phyloP scores from a whole-genome alignment of 2,888 invertebrate genomes.

The Belgica antarctica region DNA sequence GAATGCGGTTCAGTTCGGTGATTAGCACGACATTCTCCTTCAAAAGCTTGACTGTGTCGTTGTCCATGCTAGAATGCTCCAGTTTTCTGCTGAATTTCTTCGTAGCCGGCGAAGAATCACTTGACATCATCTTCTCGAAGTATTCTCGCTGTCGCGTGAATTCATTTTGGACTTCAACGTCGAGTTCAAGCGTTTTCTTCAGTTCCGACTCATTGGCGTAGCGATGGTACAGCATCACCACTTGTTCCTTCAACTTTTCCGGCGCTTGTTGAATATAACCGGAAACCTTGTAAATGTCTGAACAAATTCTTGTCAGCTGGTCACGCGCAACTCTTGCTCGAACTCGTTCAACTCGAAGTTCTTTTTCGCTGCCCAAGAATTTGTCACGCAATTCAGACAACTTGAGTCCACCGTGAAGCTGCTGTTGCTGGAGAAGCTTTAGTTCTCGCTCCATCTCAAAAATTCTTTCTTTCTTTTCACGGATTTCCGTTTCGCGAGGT shows the following conservation, averaged over 20 bases:
- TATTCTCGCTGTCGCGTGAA: constrained; percentile 79
- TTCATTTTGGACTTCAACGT: constrained; percentile 71
- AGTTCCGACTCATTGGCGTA: constrained; percentile 71
- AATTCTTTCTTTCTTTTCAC: constrained; percentile 77
- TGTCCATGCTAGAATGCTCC: constrained; percentile 53
- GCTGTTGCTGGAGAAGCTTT: constrained; percentile 73
- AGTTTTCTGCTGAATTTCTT: constrained; percentile 53
- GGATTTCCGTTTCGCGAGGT: constrained; percentile 80
- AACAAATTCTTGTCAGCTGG: constrained; percentile 71
- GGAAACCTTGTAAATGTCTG: constrained; percentile 77
- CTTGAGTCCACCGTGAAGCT: constrained; percentile 66
- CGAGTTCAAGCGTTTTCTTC: constrained; percentile 64
- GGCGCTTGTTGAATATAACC: constrained; percentile 72
- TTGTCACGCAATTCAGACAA: constrained; percentile 76
- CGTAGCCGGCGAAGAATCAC: constrained; percentile 51
- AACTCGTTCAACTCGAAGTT: constrained; percentile 65
- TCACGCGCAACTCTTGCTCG: constrained; percentile 63
- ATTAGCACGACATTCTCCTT: constrained; percentile 76
- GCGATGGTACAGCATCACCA: constrained; percentile 52
- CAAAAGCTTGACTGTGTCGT: constrained; percentile 65
- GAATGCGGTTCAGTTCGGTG: constrained; percentile 72
- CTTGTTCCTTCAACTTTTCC: constrained; percentile 50
- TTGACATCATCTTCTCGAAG: constrained; percentile 64
- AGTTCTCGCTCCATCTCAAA: constrained; percentile 80
- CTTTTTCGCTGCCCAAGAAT: constrained; percentile 67